phyloP scores from a whole-genome alignment of 2,113 vertebrate species.

The Megaleporinus macrocephalus region DNA sequence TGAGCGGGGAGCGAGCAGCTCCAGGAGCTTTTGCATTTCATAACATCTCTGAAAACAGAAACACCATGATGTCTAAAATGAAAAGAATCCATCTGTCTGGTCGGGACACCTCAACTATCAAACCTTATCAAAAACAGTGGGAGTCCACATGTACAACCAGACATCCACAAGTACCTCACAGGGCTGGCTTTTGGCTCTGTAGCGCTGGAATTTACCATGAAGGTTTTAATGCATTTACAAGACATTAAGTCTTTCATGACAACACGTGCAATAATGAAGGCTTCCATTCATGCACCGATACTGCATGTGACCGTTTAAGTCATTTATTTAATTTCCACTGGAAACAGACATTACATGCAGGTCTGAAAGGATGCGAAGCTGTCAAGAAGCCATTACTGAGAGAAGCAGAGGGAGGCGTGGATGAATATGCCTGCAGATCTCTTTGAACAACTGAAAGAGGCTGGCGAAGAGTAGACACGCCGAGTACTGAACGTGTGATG shows the following conservation, averaged over 20 bases:
- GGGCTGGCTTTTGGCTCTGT: neutral
- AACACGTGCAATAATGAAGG: too few species aligned
- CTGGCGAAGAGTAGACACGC: too few species aligned
- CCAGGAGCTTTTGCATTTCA: neutral
- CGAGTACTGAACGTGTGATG: too few species aligned
- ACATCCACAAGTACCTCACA: neutral
- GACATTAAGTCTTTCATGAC: neutral
- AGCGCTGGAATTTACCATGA: neutral
- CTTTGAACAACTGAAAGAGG: too few species aligned
- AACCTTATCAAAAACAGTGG: neutral
- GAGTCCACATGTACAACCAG: neutral
- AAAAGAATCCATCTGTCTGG: slow-evolving; percentile 2
- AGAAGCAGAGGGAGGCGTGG: too few species aligned
- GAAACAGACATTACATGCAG: too few species aligned
- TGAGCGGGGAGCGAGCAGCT: neutral
- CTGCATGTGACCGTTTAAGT: too few species aligned
- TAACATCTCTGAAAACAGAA: neutral
- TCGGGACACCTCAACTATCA: neutral
- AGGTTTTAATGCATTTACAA: neutral
- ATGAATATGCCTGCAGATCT: too few species aligned
- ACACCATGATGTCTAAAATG: neutral
- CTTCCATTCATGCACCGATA: too few species aligned
- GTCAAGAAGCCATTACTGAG: too few species aligned
- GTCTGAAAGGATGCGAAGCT: too few species aligned
- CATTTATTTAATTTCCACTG: too few species aligned